A percentile compares a stretch with the other conserved stretches of the same genome.
Conservation (phyloP, 2,888 invertebrate species). For the Dione juno region DNA sequence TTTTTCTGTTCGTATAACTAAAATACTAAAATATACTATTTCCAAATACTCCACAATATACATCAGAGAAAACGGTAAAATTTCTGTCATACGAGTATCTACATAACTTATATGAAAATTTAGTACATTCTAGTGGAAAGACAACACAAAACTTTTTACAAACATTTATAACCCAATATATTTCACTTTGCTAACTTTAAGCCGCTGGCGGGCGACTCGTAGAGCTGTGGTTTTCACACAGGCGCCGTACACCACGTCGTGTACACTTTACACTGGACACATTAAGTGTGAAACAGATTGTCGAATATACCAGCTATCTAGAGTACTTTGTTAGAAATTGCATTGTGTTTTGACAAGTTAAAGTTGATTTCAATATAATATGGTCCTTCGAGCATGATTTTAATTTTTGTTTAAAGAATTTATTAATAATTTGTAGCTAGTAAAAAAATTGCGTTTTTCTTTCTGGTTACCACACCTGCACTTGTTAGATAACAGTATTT, state of each 20-base stretch:
- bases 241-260: no score
- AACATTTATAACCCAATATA: conserved; percentile 13
- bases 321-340: not conserved
- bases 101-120: conserved; percentile 5
- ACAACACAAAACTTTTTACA: not conserved
- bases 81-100: not conserved
- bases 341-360: no score
- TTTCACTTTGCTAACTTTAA: conserved; percentile 14
- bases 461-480: no score
- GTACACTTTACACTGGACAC: conserved; percentile 3
- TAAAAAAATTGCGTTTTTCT: no score
- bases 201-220: conserved; percentile 2
- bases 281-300: conserved; percentile 4
- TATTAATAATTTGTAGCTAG: no score
- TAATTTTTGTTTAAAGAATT: not conserved
- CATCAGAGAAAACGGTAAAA: not conserved
- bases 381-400: not conserved
- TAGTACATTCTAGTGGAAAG: not conserved
- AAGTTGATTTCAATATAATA: no score
- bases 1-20: no score
- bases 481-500: no score
- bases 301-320: conserved; percentile 4
- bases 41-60: not conserved
- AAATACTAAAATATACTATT: no score
- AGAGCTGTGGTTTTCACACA: conserved; percentile 20